These are phyloP conservation scores for Papilio machaon DNA, from an alignment of 1,140 invertebrate genomes.

Conservation along the genomic window DNA sequence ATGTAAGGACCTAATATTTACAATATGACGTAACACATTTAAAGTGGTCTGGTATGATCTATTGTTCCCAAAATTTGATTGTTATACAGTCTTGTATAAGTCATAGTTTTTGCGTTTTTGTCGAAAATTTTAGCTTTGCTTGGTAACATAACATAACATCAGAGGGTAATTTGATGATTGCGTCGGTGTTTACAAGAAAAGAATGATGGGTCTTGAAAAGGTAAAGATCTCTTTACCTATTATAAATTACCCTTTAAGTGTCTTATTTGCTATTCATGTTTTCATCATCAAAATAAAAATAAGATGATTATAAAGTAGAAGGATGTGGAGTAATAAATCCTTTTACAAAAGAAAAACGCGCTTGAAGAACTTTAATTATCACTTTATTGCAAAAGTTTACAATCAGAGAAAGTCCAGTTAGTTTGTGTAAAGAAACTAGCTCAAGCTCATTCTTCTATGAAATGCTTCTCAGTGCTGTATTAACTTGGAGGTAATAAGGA, in stretches of 20 bases:
- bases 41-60: conserved; percentile 12
- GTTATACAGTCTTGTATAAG: not conserved
- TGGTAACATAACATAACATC: not conserved
- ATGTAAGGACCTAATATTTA: too few species aligned
- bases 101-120: too few species aligned
- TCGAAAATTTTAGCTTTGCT: not conserved
- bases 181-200: not conserved
- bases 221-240: not conserved
- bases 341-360: conserved; percentile 27
- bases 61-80: conserved; percentile 5
- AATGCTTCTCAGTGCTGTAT: conserved; percentile 12
- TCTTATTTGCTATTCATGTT: not conserved
- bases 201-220: not conserved
- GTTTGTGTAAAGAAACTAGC: conserved; percentile 35
- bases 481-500: conserved; percentile 21
- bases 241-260: not conserved
- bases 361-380: conserved; percentile 38
- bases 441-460: conserved; percentile 34
- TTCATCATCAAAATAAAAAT: not conserved
- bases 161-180: not conserved
- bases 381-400: conserved; percentile 40
- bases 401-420: conserved; percentile 39
- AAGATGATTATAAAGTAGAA: not conserved
- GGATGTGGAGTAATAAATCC: conserved; percentile 7
- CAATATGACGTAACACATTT: conserved; percentile 8